Evolutionary conservation across 2,113 vertebrate species (phyloP), one percentile per base, ranked within the genome.

Genomic region (Saguinus imperator): DNA sequence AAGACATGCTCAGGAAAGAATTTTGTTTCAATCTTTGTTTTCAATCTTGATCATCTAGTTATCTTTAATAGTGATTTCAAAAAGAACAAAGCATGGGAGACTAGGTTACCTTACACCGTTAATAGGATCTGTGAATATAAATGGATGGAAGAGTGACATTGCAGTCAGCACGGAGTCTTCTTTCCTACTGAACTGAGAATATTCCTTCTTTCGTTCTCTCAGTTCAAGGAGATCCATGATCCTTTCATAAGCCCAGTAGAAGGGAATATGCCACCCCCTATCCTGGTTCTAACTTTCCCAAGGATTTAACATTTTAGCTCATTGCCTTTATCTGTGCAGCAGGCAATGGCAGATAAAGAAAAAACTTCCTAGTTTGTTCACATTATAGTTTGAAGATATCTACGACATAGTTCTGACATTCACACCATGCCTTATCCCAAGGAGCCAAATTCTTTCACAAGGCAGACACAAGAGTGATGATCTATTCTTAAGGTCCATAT

Each of bases 11-110:
- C 70, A 40, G 80, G 70, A 88, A 89, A 88, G 58, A 88, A 57
- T 88, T 43, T 29, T 94, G 84, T 8, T 52, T 52, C 52, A 6
- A 17, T 45, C 80, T 93, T 91, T 88, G 83, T 96, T 97, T 97
- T 93, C 45, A 10, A 8, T 87, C 95, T 75, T 80, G 75, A 94
- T 91, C 57, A 75, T 48, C n/a, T 32, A 23, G 35, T 57, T 94
- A 94, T 50, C 68, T 93, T 70, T 89, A 80, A 66, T 29, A 43
- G 43, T 37, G 76, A 87, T 79, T 94, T 94, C n/a, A 29, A 79
- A 55, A 93, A 92, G 82, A 92, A 87, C 79, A 94, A 91, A 96
- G 87, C 21, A 75, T 40, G 17, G 13, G 83, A 94, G 64, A 89
- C 89, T 4, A 95, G 43, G 57, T 66, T 95, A 84, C 29, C 64